Base-by-base conservation (phyloP, 2,888 invertebrate species). In the Athrips mouffetella region DNA sequence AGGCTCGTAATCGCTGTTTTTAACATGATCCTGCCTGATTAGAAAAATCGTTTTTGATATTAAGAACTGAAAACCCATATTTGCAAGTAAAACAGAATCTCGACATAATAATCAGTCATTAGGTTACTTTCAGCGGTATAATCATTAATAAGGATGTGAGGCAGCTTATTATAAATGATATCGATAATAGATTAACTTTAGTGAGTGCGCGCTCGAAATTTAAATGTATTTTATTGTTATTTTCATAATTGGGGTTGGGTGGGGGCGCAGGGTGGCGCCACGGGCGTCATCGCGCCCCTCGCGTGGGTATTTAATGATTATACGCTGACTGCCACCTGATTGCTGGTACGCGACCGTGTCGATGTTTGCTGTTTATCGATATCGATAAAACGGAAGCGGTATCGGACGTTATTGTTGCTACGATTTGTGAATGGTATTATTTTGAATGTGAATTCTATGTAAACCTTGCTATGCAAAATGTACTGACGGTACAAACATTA, bases 231-330 rank as follows among this genome's bases (percentile, higher is more conserved):
- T 88, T 85, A 86, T 84, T 83, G 78, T 82, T 85, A 87, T 87
- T 88, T 87, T 87, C 86, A 86, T 87, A 87, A 87, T 87, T 88
- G 86, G 86, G 82, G 75, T 80, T 71, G 76, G 73, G 80, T 58
- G 67, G 66, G 62, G 62, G 59, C 52, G 63, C 53, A 54, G 67
- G 76, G 79, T 73, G 79, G 78, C 57, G 78, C 83, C 80, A 77
- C 76, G 77, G 80, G 84, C 82, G 77, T 80, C 80, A 80, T 80
- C 76, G 76, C 79, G 66, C 80, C 84, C 83, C 80, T 69, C 73
- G 82, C 81, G 81, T 79, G 86, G 85, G 86, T 86, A 87, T 87
- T 87, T 87, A 89, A 88, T 87, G 88, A 86, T 88, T 87, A 85
- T 84, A 82, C 83, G 89, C 81, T 87, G 88, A 86, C 87, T 84